Percentiles rank a stretch among this genome's conserved stretches.
phyloP scores from a whole-genome alignment of 2,888 invertebrate genomes.

The Amphipyra berbera region DNA sequence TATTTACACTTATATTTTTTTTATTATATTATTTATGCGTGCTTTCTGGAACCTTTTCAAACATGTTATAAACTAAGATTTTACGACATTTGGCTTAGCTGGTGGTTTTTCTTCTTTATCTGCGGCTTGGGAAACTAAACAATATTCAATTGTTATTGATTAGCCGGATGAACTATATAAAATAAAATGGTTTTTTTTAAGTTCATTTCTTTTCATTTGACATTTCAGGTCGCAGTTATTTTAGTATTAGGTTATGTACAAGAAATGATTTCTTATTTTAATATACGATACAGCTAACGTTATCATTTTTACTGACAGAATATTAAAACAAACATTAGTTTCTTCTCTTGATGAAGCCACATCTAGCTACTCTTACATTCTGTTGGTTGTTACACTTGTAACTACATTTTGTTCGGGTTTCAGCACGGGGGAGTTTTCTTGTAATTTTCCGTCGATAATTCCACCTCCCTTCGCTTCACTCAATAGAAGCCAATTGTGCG shows the following conservation, averaged over 20 bases:
- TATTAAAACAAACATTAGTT: background rate
- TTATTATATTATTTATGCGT: slow-evolving; percentile 64
- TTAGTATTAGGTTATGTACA: slow-evolving; percentile 6
- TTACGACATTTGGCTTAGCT: slow-evolving; percentile 51
- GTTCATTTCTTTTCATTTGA: slow-evolving; percentile 19
- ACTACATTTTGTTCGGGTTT: slow-evolving; percentile 66
- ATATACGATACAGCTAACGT: background rate
- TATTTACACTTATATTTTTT: slow-evolving; percentile 62
- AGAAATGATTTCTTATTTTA: slow-evolving; percentile 11
- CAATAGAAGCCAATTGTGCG: slow-evolving; percentile 81
- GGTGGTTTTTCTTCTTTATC: slow-evolving; percentile 37
- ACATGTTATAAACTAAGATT: slow-evolving; percentile 55
- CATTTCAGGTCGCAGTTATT: slow-evolving; percentile 17
- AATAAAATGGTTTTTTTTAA: slow-evolving; percentile 13
- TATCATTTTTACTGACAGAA: background rate
- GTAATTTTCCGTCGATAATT: slow-evolving; percentile 80
- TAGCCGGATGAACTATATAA: slow-evolving; percentile 13
- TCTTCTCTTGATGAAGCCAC: slow-evolving; percentile 34
- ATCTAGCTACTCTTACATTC: slow-evolving; percentile 54
- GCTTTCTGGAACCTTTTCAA: slow-evolving; percentile 59
- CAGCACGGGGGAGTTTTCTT: slow-evolving; percentile 72
- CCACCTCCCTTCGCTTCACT: slow-evolving; percentile 66
- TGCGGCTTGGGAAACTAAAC: slow-evolving; percentile 51
- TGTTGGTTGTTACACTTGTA: slow-evolving; percentile 62
- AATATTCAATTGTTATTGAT: slow-evolving; percentile 51